Conservation (phyloP, 2,888 invertebrate species). For the Cordilura impudica region DNA sequence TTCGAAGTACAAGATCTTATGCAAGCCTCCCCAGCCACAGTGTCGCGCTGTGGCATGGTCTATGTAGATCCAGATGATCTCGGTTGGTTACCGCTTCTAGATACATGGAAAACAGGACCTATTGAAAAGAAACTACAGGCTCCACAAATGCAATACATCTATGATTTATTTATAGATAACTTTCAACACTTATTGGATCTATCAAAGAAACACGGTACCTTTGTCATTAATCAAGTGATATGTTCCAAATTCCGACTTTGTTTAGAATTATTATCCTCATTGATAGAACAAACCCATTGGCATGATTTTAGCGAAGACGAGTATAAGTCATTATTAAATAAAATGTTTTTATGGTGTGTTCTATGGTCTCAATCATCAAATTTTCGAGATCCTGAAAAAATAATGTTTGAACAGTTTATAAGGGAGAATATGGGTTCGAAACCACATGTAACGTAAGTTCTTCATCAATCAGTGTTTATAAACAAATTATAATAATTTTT, state of each 20-base stretch:
- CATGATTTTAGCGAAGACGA: slow-evolving; percentile 78
- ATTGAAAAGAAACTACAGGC: slow-evolving; percentile 79
- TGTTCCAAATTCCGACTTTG: slow-evolving; percentile 89
- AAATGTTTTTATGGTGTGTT: slow-evolving; percentile 89
- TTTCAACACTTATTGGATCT: slow-evolving; percentile 84
- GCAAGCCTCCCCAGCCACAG: slow-evolving; percentile 95
- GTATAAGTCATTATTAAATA: slow-evolving; percentile 83
- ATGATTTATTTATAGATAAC: slow-evolving; percentile 83
- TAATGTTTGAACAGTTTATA: slow-evolving; percentile 84
- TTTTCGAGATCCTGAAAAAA: slow-evolving; percentile 84
- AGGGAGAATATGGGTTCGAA: slow-evolving; percentile 81
- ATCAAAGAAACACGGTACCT: slow-evolving; percentile 84
- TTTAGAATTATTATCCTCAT: slow-evolving; percentile 85
- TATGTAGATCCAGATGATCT: slow-evolving; percentile 91
- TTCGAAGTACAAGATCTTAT: slow-evolving; percentile 91
- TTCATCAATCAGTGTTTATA: not conserved
- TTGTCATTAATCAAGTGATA: slow-evolving; percentile 89
- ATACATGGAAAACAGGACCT: slow-evolving; percentile 84
- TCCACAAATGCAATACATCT: slow-evolving; percentile 82
- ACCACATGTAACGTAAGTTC: slow-evolving; percentile 66
- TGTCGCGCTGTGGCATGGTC: slow-evolving; percentile 91
- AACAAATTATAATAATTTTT: not conserved
- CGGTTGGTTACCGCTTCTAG: slow-evolving; percentile 88
- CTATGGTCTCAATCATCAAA: slow-evolving; percentile 94
- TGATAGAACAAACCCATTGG: slow-evolving; percentile 82